Percentiles rank a stretch among this genome's conserved stretches.
phyloP scores from a whole-genome alignment of 2,888 invertebrate species.

The Nephrotoma flavescens region DNA sequence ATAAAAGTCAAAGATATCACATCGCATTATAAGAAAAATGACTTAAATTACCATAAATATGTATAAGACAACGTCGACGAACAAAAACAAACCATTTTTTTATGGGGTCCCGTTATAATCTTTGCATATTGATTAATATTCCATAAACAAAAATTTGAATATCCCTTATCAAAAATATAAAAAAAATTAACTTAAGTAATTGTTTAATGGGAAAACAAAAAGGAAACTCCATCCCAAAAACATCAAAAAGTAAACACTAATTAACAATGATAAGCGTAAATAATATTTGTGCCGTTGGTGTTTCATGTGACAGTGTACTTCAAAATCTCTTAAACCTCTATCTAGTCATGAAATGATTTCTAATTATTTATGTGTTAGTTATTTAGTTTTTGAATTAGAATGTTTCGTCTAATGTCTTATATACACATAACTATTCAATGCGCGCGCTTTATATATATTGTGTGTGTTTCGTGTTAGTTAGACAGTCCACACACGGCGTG shows the following conservation, averaged over 20 bases:
- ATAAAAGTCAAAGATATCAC: neutral
- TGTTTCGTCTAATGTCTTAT: neutral
- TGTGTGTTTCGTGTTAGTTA: neutral
- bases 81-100: neutral
- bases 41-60: neutral
- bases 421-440: neutral
- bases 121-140: neutral
- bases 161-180: neutral
- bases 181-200: too few species aligned
- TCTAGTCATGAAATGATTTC: neutral
- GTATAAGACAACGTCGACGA: neutral
- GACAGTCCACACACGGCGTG: neutral
- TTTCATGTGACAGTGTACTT: too few species aligned
- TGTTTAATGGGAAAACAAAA: neutral
- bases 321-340: too few species aligned
- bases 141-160: neutral
- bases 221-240: neutral
- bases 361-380: neutral
- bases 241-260: neutral
- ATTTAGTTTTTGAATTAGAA: neutral
- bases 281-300: neutral
- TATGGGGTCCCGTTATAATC: neutral
- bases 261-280: neutral
- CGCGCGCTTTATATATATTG: neutral
- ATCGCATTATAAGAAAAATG: neutral